Conservation (phyloP, 2,113 vertebrate species). For the Potamarius usumacintae region DNA sequence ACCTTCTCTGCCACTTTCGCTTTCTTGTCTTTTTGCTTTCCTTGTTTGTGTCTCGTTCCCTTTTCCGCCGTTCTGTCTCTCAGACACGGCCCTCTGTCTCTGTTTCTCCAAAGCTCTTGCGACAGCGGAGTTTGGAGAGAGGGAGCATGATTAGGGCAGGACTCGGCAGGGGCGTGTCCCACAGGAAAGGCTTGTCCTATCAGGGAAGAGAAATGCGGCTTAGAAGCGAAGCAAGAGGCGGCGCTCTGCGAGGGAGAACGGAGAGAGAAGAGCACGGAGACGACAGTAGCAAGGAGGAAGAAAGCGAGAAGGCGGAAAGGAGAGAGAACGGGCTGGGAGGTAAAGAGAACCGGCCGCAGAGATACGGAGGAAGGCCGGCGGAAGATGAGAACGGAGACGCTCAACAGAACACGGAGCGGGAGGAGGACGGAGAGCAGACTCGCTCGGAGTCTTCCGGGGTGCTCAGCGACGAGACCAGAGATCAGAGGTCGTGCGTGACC, state of each 20-base stretch:
- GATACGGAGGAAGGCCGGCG: constrained; percentile 50
- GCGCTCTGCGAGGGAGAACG: constrained; percentile 56
- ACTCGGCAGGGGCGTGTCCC: constrained; percentile 60
- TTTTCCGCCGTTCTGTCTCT: constrained; percentile 36
- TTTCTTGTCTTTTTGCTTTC: constrained; percentile 9
- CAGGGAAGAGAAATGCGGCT: constrained; percentile 69
- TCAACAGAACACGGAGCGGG: constrained; percentile 54
- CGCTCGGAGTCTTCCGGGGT: constrained; percentile 45
- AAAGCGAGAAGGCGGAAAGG: constrained; percentile 59
- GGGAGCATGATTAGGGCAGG: constrained; percentile 71
- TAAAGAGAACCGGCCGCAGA: constrained; percentile 72
- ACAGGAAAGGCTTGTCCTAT: constrained; percentile 20
- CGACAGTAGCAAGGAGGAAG: constrained; percentile 51
- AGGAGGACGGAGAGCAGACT: constrained; percentile 55
- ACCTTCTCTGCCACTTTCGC: background rate
- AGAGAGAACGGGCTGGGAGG: constrained; percentile 59
- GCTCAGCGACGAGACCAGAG: constrained; percentile 49
- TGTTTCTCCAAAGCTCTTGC: constrained; percentile 58
- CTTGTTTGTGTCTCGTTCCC: background rate
- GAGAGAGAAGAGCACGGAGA: constrained; percentile 52
- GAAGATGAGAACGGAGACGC: constrained; percentile 58
- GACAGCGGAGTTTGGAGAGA: constrained; percentile 54
- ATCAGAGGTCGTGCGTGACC: constrained; percentile 79
- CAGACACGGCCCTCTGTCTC: constrained; percentile 52
- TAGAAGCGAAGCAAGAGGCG: constrained; percentile 64